Conservation (phyloP, 1,140 invertebrate species). For the Drosophila pseudoobscura region DNA sequence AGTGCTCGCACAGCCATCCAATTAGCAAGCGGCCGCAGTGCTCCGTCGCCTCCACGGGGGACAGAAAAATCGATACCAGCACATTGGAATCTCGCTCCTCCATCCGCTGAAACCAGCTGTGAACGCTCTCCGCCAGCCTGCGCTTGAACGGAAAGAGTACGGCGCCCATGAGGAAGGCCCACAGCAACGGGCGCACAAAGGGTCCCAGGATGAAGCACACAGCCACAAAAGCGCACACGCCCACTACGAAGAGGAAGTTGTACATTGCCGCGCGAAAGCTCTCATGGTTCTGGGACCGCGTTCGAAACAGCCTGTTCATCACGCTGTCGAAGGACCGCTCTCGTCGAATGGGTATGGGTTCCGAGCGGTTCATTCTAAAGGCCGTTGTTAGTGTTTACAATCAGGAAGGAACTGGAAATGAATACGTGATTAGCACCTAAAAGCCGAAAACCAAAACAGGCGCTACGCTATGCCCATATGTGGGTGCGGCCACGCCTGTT, state of each 20-base stretch:
- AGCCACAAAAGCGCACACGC: conserved; percentile 91
- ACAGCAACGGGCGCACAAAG: conserved; percentile 95
- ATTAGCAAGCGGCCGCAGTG: conserved; percentile 88
- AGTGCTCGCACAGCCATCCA: conserved; percentile 84
- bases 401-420: conserved; percentile 9
- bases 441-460: not conserved
- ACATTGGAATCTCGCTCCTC: conserved; percentile 86
- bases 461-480: conserved; percentile 27
- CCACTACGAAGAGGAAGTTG: conserved; percentile 91
- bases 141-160: conserved; percentile 94
- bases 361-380: conserved; percentile 70
- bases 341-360: conserved; percentile 69
- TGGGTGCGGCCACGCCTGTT: conserved; percentile 32
- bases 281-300: conserved; percentile 80
- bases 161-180: conserved; percentile 95
- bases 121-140: conserved; percentile 86
- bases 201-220: conserved; percentile 90
- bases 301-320: conserved; percentile 68
- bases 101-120: conserved; percentile 87
- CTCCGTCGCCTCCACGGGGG: conserved; percentile 89
- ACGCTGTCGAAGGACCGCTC: conserved; percentile 82
- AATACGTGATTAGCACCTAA: conserved; percentile 12
- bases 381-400: not conserved
- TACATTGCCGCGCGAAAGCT: conserved; percentile 93
- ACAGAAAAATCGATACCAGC: conserved; percentile 86